A percentile compares a stretch with the other conserved stretches of the same genome.
phyloP scores from a whole-genome alignment of 2,888 invertebrate species.

The Ornithoptera alexandrae region DNA sequence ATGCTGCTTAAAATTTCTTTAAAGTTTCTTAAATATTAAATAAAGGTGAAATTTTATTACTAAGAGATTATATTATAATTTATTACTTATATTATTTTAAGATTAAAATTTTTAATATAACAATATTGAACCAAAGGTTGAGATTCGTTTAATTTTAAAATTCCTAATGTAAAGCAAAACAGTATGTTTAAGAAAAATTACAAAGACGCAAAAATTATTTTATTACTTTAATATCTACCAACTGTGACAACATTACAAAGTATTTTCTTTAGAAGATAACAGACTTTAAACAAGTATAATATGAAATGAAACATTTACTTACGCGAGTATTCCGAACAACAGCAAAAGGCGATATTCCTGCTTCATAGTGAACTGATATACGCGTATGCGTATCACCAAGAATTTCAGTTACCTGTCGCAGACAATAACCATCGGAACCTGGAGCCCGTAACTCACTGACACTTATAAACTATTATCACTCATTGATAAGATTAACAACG shows the following conservation, averaged over 20 bases:
- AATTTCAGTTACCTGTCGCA: conserved; percentile 58
- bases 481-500: conserved; percentile 75
- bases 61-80: no score
- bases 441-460: conserved; percentile 75
- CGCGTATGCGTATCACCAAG: conserved; percentile 46
- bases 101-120: no score
- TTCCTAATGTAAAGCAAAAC: no score
- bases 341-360: conserved; percentile 53
- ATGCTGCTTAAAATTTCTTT: not conserved
- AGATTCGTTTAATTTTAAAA: no score
- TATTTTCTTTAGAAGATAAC: not conserved
- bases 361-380: conserved; percentile 57
- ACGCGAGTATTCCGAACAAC: conserved; percentile 58
- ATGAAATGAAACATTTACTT: conserved; percentile 46
- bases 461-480: conserved; percentile 77
- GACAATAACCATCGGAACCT: conserved; percentile 62
- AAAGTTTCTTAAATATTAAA: not conserved
- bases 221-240: not conserved
- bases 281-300: not conserved
- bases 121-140: no score
- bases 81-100: no score
- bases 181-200: no score
- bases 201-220: no score
- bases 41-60: not conserved
- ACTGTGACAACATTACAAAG: not conserved